Evolutionary conservation across 1,140 invertebrate species (phyloP), one percentile per base, ranked within the genome.

Genomic region (Heliconius eleuchia): DNA sequence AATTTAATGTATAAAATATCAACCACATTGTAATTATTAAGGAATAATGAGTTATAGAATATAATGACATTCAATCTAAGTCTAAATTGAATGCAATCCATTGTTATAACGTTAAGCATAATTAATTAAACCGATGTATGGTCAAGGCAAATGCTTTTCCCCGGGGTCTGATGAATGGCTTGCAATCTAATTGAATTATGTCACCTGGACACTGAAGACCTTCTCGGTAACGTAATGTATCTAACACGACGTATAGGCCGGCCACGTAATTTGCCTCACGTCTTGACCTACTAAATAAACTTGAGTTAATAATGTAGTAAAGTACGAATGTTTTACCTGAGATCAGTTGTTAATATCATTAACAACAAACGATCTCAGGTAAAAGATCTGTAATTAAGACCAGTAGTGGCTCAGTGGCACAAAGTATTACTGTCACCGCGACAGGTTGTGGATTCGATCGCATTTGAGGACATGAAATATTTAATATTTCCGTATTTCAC

Each of bases 121-220:
- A 60, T 60, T 60, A 60, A 60, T 60, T 60, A 60, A 60, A 60
- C n/a, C 55, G 1, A 60, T 60, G 9, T 27, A 60, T 60, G 55
- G 55, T 60, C 55, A 60, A 60, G 55, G 55, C 55, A 27, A n/a
- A 60, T 60, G 55, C n/a, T 60, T 60, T 60, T 60, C 55, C n/a
- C 70, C 6, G 6, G 70, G 70, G 70, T 37, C 70, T 71, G 70
- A 71, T 71, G 70, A 71, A 71, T 71, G 70, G 70, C 18, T 19
- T 6, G 70, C 70, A 71, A 71, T 71, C 70, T 71, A 71, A 71
- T 71, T 71, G 70, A 71, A 71, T 71, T 71, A 71, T 71, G 70
- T 71, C 70, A 71, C 70, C 70, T 71, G 70, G 70, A 71, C 30
- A 71, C 70, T 37, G 30, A 71, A 71, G 27, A 37, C 70, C 30